Evolutionary conservation across 2,888 invertebrate species (phyloP), one percentile per base, ranked within the genome.

Genomic region (Marasmarcha lunaedactyla): DNA sequence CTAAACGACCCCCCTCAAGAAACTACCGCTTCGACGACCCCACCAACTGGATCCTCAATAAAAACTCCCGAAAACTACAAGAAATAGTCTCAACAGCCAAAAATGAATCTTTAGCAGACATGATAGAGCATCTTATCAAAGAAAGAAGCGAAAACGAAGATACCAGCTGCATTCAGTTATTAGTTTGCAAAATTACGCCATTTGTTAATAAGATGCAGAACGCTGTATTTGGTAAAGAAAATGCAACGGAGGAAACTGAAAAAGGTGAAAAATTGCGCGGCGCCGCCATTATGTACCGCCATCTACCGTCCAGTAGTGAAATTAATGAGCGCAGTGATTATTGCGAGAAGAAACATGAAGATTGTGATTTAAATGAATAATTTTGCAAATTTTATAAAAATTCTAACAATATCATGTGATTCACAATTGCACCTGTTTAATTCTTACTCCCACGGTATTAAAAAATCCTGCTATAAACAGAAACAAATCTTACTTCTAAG

Each of bases 141-240:
- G 72, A 85, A 48, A 64, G 85, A 52, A 84, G 84, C 14, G 63
- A 78, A 0, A 69, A 85, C 6, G 79, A 87, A 43, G 89, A 91
- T 49, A 89, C 87, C 0, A 88, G 88, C 38, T 93, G 93, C 51
- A 78, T 92, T 1, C 87, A 88, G 54, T 71, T 92, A 20, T 67
- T 94, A 25, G 72, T 93, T 44, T 94, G 94, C 61, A 93, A 93
- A 73, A 86, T 87, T 46, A 86, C 90, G 0, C 93, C 93, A 0
- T 87, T 93, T 44, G 87, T 94, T 44, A 85, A 86, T 73, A 89
- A 88, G 48, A 92, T 93, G 87, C 94, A 94, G 57, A 84, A 85
- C 42, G 87, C 90, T n/a, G 81, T 83, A 0, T 72, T 92, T 42
- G 83, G 71, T 9, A 61, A 63, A 6, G 59, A 63, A 50, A 57